Base-by-base conservation (phyloP, 2,888 invertebrate species). In the Koerneria pararmatus region DNA sequence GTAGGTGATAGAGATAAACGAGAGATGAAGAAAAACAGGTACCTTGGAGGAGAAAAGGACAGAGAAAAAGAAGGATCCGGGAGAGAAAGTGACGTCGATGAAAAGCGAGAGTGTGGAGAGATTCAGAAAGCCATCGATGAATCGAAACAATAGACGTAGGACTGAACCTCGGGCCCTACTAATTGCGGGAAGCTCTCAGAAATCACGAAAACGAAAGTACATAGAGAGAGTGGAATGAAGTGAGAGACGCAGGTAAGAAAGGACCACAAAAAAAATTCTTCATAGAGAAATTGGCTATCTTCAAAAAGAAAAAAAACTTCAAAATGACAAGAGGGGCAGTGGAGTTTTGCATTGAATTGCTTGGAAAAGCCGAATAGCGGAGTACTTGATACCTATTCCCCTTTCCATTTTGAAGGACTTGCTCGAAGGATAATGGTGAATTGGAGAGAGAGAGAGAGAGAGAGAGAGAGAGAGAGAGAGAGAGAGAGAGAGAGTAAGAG, bases 221-320 rank as follows among this genome's bases (percentile, higher is more conserved):
- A 51, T 5, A 51, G 51, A 51, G 22, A 22, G 22, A 51, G 51
- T 22, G 11, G n/a, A n/a, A 51, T n/a, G n/a, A n/a, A n/a, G n/a
- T n/a, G 51, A 51, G 51, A 51, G 11, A 51, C 22, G 51, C n/a
- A 51, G 51, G 24, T 15, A n/a, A n/a, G n/a, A n/a, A n/a, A n/a
- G n/a, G n/a, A n/a, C n/a, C n/a, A n/a, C n/a, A n/a, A n/a, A n/a
- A n/a, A n/a, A n/a, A n/a, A n/a, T 41, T 11, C 41, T 41, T 41
- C 41, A 11, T 41, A 11, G 41, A 41, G 19, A 41, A 8, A 11
- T 41, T 41, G 41, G 19, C 8, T 41, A 11, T 41, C 41, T 41
- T 41, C 11, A 11, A 41, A 41, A 41, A 41, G 11, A 41, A 41
- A 41, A 11, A 8, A 41, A 41, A n/a, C n/a, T n/a, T n/a, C n/a